Evolutionary conservation across 2,888 invertebrate species (phyloP).

Genomic region (Drosophila quasianomalipes): DNA sequence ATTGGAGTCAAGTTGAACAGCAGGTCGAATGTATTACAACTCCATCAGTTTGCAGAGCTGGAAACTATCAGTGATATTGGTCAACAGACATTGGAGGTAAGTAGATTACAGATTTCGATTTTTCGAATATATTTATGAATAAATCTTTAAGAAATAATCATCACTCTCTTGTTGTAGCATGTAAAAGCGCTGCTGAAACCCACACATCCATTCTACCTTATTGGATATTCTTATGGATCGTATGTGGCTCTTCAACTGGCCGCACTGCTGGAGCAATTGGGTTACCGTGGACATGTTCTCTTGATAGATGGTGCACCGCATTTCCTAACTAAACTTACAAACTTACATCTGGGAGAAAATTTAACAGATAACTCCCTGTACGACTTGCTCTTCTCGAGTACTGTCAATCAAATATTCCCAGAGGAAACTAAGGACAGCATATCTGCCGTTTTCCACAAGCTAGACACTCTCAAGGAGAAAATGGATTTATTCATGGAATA

Average conservation of each 20-base stretch:
- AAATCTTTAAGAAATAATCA: neutral
- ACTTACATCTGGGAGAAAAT: constrained; percentile 74
- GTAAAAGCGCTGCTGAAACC: constrained; percentile 87
- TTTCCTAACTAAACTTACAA: constrained; percentile 87
- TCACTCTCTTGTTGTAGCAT: constrained; percentile 85
- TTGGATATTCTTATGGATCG: constrained; percentile 96
- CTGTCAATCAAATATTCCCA: constrained; percentile 82
- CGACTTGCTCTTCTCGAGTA: constrained; percentile 76
- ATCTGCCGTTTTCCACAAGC: constrained; percentile 86
- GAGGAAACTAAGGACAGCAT: constrained; percentile 79
- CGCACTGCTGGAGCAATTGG: constrained; percentile 89
- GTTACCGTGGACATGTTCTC: constrained; percentile 88
- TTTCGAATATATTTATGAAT: neutral
- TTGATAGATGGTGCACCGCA: constrained; percentile 94
- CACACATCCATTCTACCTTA: constrained; percentile 89
- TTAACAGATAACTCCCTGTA: constrained; percentile 81
- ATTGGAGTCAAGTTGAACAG: constrained; percentile 75
- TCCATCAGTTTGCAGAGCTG: constrained; percentile 75
- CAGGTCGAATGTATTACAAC: constrained; percentile 77
- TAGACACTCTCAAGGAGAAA: constrained; percentile 87
- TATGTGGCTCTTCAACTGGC: constrained; percentile 92
- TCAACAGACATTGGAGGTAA: constrained; percentile 77
- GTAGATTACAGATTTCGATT: neutral
- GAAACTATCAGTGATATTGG: constrained; percentile 75
- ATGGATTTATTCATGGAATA: constrained; percentile 86